Percentiles rank a stretch among this genome's conserved stretches.
Conservation (phyloP, 2,113 vertebrate species). For the Phaethon lepturus region DNA sequence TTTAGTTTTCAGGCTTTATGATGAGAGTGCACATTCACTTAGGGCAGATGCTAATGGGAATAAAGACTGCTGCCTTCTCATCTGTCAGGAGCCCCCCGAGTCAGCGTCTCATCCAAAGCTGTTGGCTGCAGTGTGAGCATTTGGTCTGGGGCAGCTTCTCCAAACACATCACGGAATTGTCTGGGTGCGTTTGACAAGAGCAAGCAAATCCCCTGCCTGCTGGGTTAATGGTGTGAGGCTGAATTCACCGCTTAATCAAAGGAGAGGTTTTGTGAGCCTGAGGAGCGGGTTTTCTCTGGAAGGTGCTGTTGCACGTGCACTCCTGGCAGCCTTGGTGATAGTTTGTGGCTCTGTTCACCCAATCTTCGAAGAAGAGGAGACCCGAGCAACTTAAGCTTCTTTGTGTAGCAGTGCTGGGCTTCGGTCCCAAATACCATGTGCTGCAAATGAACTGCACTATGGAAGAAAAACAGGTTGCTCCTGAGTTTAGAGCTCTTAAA, state of each 20-base stretch:
- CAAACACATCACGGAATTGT: not conserved
- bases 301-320: not conserved
- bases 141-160: not conserved
- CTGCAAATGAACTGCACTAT: not conserved
- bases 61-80: not conserved
- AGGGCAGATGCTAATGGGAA: not conserved
- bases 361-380: not conserved
- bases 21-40: not conserved
- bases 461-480: not conserved
- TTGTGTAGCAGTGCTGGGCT: not conserved
- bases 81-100: not conserved
- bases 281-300: not conserved
- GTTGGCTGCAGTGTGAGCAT: not conserved
- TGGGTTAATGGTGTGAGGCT: accelerated
- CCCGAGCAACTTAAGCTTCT: not conserved
- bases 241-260: not conserved
- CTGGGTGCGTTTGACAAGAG: not conserved
- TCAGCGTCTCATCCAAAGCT: not conserved
- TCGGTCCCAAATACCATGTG: not conserved
- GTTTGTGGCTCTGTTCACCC: not conserved
- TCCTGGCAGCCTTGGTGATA: not conserved
- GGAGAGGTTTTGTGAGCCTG: not conserved
- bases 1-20: constrained; percentile 25
- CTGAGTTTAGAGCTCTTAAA: not conserved
- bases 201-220: not conserved